These are phyloP conservation scores for Periplaneta americana DNA, from an alignment of 1,140 invertebrate species.

Conservation along the genomic window DNA sequence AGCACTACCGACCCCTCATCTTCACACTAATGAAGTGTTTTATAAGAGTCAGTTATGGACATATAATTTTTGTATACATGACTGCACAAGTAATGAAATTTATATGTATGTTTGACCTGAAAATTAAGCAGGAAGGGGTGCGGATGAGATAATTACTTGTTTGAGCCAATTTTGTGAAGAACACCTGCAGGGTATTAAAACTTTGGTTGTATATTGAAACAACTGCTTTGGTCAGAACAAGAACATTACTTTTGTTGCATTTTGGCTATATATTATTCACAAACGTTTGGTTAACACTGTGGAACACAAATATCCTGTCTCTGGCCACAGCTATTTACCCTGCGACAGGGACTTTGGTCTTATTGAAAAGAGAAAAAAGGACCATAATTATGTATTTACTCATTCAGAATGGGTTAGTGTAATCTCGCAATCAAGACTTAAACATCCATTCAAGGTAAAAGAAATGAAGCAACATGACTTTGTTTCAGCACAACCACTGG, in stretches of 20 bases:
- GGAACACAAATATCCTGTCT: not conserved
- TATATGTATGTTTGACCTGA: conserved; percentile 1
- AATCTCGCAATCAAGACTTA: not conserved
- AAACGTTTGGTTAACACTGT: not conserved
- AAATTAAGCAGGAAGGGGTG: not conserved
- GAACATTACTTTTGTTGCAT: not conserved
- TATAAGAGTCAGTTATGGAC: conserved; percentile 5
- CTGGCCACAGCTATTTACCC: not conserved
- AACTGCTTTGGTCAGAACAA: not conserved
- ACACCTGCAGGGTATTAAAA: not conserved
- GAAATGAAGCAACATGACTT: too few relatives aligned
- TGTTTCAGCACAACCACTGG: too few relatives aligned
- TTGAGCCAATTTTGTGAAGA: not conserved
- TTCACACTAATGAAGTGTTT: not conserved
- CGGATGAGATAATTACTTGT: conserved; percentile 1
- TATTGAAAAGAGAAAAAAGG: not conserved
- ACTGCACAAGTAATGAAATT: not conserved
- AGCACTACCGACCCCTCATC: not conserved
- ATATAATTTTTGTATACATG: conserved; percentile 6
- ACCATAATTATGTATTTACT: not conserved
- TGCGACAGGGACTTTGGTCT: too few relatives aligned
- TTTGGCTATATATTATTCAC: not conserved
- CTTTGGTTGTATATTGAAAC: not conserved
- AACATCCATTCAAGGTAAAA: not conserved
- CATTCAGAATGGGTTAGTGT: not conserved